Evolutionary conservation across 2,113 vertebrate genomes (phyloP).

Genomic region (Gobiocypris rarus): DNA sequence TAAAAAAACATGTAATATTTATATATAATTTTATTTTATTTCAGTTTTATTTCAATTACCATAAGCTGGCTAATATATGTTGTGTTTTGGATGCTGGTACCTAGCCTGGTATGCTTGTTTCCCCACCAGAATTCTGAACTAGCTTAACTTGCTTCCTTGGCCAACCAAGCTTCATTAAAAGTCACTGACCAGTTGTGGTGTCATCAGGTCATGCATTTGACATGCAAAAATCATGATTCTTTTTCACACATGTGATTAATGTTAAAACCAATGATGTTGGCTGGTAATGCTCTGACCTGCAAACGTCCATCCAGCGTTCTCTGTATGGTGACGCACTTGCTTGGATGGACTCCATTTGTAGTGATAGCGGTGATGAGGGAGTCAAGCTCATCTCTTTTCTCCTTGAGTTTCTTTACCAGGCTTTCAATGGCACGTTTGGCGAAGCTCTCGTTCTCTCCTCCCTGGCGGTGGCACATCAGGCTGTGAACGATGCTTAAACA

Average conservation of each 20-base stretch:
- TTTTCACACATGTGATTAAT: neutral
- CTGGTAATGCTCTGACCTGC: conserved; percentile 72
- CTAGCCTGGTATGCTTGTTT: neutral
- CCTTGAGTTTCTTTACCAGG: conserved; percentile 80
- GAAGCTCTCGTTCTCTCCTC: conserved; percentile 81
- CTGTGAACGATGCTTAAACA: conserved; percentile 86
- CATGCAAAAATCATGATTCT: neutral
- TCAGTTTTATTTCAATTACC: neutral
- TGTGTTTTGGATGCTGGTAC: neutral
- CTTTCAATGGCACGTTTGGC: conserved; percentile 86
- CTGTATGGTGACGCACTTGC: conserved; percentile 87
- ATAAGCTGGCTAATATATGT: neutral
- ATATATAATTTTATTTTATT: neutral
- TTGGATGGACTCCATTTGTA: conserved; percentile 80
- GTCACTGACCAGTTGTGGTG: neutral
- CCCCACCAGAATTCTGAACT: neutral
- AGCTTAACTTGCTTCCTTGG: neutral
- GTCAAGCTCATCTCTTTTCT: conserved; percentile 86
- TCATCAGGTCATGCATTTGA: neutral
- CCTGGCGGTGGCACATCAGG: conserved; percentile 86
- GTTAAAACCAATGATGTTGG: neutral
- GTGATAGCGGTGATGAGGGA: conserved; percentile 83
- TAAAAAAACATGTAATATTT: neutral
- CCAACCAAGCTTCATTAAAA: neutral
- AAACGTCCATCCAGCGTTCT: conserved; percentile 84